A percentile compares a stretch with the other conserved stretches of the same genome.
Evolutionary conservation across 2,113 vertebrate genomes (phyloP).

Genomic region (Formicarius rufipectus): DNA sequence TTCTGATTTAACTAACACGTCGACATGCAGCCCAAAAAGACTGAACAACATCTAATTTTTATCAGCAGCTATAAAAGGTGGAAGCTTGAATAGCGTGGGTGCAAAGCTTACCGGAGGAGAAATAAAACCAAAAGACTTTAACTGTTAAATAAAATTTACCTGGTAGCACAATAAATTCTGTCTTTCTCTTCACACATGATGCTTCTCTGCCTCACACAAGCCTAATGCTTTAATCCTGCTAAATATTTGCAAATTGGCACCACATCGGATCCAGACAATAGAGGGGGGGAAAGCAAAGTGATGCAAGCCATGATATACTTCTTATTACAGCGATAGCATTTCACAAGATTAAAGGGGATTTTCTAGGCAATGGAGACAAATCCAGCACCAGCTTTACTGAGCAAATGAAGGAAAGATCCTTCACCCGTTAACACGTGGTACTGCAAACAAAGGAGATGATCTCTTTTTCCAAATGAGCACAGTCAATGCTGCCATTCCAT

Average conservation of each 20-base stretch:
- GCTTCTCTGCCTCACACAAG: background rate
- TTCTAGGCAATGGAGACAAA: constrained; percentile 30
- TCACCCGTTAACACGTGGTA: background rate
- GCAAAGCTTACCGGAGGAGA: background rate
- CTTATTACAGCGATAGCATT: background rate
- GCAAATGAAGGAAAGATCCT: background rate
- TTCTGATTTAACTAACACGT: constrained; percentile 24
- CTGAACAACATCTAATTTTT: constrained; percentile 18
- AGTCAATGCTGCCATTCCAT: background rate
- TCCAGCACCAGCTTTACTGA: background rate
- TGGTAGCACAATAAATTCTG: background rate
- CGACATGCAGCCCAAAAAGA: constrained; percentile 27
- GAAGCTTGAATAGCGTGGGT: background rate
- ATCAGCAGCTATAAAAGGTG: background rate
- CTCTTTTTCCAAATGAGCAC: constrained; percentile 12
- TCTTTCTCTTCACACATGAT: background rate
- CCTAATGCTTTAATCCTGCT: background rate
- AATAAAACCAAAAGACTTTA: background rate
- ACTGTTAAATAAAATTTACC: background rate
- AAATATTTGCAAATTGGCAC: constrained; percentile 22
- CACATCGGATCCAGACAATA: background rate
- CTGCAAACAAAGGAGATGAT: background rate
- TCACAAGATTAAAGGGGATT: constrained; percentile 26
- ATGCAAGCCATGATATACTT: background rate
- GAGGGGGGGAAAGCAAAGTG: background rate